phyloP scores from a whole-genome alignment of 2,113 vertebrate genomes.

The Clarias macrocephalus region DNA sequence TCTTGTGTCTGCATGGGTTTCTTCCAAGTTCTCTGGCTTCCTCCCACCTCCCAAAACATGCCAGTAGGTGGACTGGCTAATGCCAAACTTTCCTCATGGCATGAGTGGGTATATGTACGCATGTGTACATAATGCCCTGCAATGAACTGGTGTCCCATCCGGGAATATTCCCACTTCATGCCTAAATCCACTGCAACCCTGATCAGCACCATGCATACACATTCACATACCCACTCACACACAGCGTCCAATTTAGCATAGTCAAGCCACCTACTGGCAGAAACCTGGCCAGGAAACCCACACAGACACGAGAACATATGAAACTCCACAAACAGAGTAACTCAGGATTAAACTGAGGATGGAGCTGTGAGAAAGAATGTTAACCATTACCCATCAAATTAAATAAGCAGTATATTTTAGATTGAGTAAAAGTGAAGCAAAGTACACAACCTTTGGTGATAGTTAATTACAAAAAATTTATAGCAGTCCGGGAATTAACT shows the following conservation, averaged over 20 bases:
- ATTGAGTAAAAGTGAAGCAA: neutral
- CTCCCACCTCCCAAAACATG: neutral
- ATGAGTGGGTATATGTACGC: neutral
- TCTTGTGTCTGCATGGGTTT: neutral
- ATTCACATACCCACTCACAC: neutral
- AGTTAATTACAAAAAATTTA: neutral
- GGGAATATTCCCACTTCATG: neutral
- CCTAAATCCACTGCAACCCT: too few relatives aligned
- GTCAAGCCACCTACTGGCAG: neutral
- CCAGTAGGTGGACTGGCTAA: neutral
- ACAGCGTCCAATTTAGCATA: neutral
- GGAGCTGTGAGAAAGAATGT: neutral
- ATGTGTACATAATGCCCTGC: neutral
- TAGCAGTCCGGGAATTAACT: neutral
- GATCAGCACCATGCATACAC: neutral
- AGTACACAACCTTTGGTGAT: neutral
- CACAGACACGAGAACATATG: neutral
- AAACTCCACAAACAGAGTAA: neutral
- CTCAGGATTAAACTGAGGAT: neutral
- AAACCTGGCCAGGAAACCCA: neutral
- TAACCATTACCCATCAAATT: neutral
- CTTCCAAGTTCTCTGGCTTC: neutral
- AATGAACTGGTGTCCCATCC: neutral
- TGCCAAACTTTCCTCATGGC: neutral
- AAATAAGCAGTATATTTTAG: neutral